Percentiles rank a stretch among this genome's conserved stretches.
Conservation (phyloP, 2,888 invertebrate genomes). For the Carpatolechia fugitivella region DNA sequence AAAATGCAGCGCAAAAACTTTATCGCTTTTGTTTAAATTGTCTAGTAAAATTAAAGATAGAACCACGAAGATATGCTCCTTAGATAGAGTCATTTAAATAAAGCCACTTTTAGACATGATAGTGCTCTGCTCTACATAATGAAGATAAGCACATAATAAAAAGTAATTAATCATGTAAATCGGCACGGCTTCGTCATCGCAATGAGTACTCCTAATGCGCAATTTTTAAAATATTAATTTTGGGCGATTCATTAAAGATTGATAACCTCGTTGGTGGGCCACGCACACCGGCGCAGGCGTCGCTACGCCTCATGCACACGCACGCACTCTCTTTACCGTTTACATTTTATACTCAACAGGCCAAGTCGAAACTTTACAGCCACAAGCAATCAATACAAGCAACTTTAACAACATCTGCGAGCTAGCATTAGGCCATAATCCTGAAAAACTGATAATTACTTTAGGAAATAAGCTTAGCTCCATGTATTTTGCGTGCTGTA, state of each 20-base stretch:
- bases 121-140: neutral
- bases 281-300: constrained; percentile 38
- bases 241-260: constrained; percentile 62
- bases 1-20: constrained; percentile 5
- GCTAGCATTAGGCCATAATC: too few species aligned
- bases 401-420: too few species aligned
- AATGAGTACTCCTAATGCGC: constrained; percentile 39
- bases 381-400: neutral
- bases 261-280: constrained; percentile 65
- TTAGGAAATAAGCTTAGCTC: too few species aligned
- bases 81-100: neutral
- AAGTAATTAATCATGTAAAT: constrained; percentile 7
- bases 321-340: constrained; percentile 19
- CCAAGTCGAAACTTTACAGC: neutral
- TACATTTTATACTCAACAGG: constrained; percentile 35
- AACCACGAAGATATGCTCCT: neutral
- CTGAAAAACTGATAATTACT: too few species aligned
- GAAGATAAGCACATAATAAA: constrained; percentile 1
- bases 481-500: neutral
- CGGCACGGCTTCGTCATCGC: constrained; percentile 25
- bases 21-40: constrained; percentile 2
- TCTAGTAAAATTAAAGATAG: neutral
- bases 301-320: constrained; percentile 34
- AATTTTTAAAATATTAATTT: constrained; percentile 47
- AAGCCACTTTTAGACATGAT: neutral